Evolutionary conservation across 1,140 invertebrate species (phyloP).

Genomic region (Coboldia fuscipes): DNA sequence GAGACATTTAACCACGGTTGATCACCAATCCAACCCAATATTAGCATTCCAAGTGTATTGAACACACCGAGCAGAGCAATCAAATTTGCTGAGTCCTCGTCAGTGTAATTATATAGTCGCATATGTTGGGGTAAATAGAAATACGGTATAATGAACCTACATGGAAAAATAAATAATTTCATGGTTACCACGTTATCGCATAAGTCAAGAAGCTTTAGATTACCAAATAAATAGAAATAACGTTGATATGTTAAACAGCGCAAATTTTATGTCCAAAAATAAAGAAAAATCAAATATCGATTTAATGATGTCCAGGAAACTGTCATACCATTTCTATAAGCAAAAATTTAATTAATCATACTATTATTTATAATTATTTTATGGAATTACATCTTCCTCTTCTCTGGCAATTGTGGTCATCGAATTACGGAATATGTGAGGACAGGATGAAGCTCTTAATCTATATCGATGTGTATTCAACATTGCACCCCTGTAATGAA

Average conservation of each 20-base stretch:
- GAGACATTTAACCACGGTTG: conserved; percentile 64
- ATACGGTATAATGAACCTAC: conserved; percentile 65
- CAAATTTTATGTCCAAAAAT: conserved; percentile 56
- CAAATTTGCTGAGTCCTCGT: conserved; percentile 49
- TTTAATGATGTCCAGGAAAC: conserved; percentile 41
- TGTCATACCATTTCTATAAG: conserved; percentile 54
- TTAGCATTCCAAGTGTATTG: conserved; percentile 78
- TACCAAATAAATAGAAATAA: conserved; percentile 65
- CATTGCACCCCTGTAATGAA: conserved; percentile 59
- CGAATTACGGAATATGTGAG: conserved; percentile 74
- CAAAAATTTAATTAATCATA: conserved; percentile 6
- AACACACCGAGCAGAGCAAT: conserved; percentile 66
- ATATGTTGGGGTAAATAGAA: conserved; percentile 64
- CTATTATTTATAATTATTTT: conserved; percentile 1
- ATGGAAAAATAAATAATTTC: conserved; percentile 3
- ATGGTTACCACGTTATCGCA: not conserved
- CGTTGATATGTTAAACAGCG: conserved; percentile 61
- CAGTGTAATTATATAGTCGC: conserved; percentile 33
- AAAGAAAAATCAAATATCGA: conserved; percentile 61
- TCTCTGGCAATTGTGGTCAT: conserved; percentile 66
- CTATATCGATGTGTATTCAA: conserved; percentile 60
- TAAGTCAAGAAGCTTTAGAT: conserved; percentile 6
- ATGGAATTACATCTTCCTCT: conserved; percentile 37
- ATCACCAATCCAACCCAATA: conserved; percentile 76
- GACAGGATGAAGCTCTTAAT: conserved; percentile 67